phyloP scores from a whole-genome alignment of 2,797 vertebrate species.

The Hippocampus kuda region DNA sequence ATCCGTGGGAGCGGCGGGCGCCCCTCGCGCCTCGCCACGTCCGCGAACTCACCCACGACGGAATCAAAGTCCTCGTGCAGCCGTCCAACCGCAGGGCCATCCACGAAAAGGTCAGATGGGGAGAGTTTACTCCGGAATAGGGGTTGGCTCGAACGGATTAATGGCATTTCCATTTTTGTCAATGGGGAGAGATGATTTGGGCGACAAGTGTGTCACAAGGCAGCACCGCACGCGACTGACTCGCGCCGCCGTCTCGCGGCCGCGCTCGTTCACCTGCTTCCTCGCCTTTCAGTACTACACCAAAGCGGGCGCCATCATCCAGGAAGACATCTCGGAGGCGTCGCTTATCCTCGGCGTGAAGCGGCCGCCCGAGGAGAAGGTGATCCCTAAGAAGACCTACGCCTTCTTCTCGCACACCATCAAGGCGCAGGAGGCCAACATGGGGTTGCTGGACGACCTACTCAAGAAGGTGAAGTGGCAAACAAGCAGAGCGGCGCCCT shows the following conservation, averaged over 20 bases:
- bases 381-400: slow-evolving; percentile 86
- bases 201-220: too few relatives aligned
- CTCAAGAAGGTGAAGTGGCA: slow-evolving; percentile 75
- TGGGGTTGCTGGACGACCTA: slow-evolving; percentile 87
- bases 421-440: slow-evolving; percentile 96
- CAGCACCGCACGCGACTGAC: not conserved
- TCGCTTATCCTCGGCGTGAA: slow-evolving; percentile 92
- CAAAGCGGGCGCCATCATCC: slow-evolving; percentile 83
- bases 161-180: too few relatives aligned
- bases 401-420: slow-evolving; percentile 98
- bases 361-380: slow-evolving; percentile 81
- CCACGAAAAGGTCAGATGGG: slow-evolving; percentile 73
- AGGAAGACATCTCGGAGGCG: slow-evolving; percentile 91
- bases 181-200: too few relatives aligned
- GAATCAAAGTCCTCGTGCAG: slow-evolving; percentile 89
- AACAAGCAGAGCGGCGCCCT: not conserved
- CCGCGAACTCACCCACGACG: slow-evolving; percentile 80
- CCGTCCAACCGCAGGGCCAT: slow-evolving; percentile 91
- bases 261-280: too few relatives aligned
- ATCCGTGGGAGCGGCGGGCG: slow-evolving; percentile 89
- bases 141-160: too few relatives aligned
- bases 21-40: slow-evolving; percentile 88
- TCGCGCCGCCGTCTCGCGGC: too few relatives aligned
- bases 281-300: slow-evolving; percentile 72
- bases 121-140: not conserved